Base-by-base conservation (phyloP, 2,888 invertebrate genomes). In the Apamea epomidion region DNA sequence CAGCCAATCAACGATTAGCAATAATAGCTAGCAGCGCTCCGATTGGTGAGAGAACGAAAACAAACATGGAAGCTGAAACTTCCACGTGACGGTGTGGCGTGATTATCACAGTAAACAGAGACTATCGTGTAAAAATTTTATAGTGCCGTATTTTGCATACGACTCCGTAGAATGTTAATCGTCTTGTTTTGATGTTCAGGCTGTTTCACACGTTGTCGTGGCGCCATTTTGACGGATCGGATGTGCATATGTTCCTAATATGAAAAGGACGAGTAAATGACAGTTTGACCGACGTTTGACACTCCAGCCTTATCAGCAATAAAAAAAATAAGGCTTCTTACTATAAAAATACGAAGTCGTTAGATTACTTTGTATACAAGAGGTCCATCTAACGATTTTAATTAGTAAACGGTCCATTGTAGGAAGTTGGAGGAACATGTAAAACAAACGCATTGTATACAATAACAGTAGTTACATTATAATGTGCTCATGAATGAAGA, bases 141-240 rank as follows among this genome's bases (percentile, higher is more conserved):
- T 88, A 79, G 85, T 74, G 69, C 54, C 76, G 70, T 82, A 88
- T 84, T 90, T 83, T 90, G 84, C 86, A 87, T 89, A 88, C 79
- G 90, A 91, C 87, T 83, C 88, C 79, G 67, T 73, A 83, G 93
- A 91, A 93, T 92, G 89, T 90, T 91, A 91, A 93, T 91, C 79
- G 88, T 85, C 87, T 91, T 93, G 92, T 93, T 92, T 90, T 91
- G 91, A 89, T 85, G 86, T 85, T 82, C 84, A 80, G 81, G 84
- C 64, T 72, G 76, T 78, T 68, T 80, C 72, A 64, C 80, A 80
- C 60, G 73, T 67, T 80, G 71, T n/a, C 76, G 54, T 69, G 64
- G 72, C 87, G 84, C 84, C 69, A 79, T 85, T 84, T 78, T 89
- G 64, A 83, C 72, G 78, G 76, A 78, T 78, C 72, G 78, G 76